phyloP scores from a whole-genome alignment of 2,888 invertebrate species.

The Acleris literana region DNA sequence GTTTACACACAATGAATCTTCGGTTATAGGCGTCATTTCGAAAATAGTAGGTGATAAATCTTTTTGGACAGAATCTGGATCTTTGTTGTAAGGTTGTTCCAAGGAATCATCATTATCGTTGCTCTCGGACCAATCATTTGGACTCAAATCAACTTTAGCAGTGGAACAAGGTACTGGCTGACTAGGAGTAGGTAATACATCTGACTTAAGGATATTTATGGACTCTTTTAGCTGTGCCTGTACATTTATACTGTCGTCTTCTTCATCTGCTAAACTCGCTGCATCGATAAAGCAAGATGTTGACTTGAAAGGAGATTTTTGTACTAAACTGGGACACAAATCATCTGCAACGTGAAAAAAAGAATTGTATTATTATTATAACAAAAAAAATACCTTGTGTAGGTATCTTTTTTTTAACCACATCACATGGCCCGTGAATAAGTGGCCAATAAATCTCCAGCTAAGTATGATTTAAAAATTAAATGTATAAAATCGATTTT shows the following conservation, averaged over 20 bases:
- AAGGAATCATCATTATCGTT: constrained; percentile 74
- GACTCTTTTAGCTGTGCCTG: constrained; percentile 39
- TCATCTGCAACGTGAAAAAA: constrained; percentile 22
- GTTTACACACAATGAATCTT: constrained; percentile 61
- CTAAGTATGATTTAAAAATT: too few species aligned
- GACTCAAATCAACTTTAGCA: constrained; percentile 59
- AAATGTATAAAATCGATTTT: too few species aligned
- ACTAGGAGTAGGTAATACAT: constrained; percentile 53
- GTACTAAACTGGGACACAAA: constrained; percentile 58
- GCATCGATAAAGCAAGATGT: constrained; percentile 90
- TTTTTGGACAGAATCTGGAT: constrained; percentile 63
- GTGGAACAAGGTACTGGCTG: constrained; percentile 62
- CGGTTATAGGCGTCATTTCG: constrained; percentile 67
- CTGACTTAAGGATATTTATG: constrained; percentile 37
- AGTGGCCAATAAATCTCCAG: too few species aligned
- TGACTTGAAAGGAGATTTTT: constrained; percentile 58
- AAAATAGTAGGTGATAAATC: constrained; percentile 69
- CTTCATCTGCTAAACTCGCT: constrained; percentile 88
- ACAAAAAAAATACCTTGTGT: not conserved
- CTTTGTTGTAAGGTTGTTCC: constrained; percentile 64
- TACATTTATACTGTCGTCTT: constrained; percentile 65
- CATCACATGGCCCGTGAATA: too few species aligned
- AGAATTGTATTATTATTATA: not conserved
- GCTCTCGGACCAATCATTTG: constrained; percentile 66
- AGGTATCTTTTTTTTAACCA: constrained; percentile 24